Evolutionary conservation across 2,888 invertebrate species (phyloP).

Genomic region (Beris morrisii): DNA sequence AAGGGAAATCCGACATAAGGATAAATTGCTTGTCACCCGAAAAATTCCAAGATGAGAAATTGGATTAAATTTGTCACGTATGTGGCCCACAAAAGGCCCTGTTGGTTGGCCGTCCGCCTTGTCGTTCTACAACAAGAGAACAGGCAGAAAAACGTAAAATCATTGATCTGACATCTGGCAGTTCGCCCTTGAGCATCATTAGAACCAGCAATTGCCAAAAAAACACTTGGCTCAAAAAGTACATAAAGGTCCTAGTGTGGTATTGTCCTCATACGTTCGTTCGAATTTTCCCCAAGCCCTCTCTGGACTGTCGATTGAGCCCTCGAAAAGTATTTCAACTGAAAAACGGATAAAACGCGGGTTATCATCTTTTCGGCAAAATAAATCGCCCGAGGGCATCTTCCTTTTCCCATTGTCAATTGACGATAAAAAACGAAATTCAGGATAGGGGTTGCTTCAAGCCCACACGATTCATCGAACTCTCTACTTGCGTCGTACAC

Average conservation of each 20-base stretch:
- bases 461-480: neutral
- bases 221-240: conserved; percentile 27
- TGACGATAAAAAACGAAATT: conserved; percentile 10
- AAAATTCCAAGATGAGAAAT: conserved; percentile 13
- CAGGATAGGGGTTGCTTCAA: neutral
- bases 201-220: conserved; percentile 22
- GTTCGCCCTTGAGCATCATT: conserved; percentile 28
- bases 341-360: conserved; percentile 33
- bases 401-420: conserved; percentile 8
- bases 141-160: conserved; percentile 3
- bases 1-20: too few relatives aligned
- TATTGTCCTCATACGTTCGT: conserved; percentile 3
- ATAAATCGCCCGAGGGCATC: conserved; percentile 31
- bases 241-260: neutral
- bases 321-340: conserved; percentile 30
- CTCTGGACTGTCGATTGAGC: conserved; percentile 24
- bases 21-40: neutral
- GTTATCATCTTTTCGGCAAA: conserved; percentile 31
- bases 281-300: conserved; percentile 20
- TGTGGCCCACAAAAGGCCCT: conserved; percentile 11
- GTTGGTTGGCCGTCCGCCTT: neutral
- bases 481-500: neutral
- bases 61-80: conserved; percentile 28
- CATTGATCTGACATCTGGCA: conserved; percentile 30
- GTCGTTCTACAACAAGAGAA: too few relatives aligned